Conservation (phyloP, 2,113 vertebrate genomes). For the Coturnix japonica region DNA sequence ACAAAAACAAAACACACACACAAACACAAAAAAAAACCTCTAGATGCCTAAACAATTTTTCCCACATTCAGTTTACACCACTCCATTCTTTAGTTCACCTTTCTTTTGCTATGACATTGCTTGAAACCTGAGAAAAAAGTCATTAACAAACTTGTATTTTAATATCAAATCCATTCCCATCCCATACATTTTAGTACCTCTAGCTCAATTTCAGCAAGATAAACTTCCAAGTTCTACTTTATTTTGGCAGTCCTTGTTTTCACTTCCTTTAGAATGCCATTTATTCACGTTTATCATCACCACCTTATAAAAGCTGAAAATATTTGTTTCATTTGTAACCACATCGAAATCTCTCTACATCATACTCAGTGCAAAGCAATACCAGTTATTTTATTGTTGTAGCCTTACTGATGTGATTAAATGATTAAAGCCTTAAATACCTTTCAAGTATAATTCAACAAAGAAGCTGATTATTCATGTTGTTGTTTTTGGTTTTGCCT, state of each 20-base stretch:
- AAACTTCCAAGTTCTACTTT: background rate
- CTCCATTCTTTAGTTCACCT: background rate
- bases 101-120: background rate
- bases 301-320: background rate
- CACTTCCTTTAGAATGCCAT: background rate
- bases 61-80: background rate
- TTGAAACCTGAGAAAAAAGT: background rate
- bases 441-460: background rate
- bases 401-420: background rate
- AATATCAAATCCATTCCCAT: background rate
- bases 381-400: background rate
- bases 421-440: no score
- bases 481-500: no score
- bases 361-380: background rate
- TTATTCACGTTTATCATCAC: background rate
- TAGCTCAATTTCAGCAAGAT: background rate
- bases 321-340: background rate
- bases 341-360: background rate
- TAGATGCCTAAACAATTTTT: background rate
- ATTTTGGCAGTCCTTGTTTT: background rate
- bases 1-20: no score
- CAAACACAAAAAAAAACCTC: background rate
- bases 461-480: background rate
- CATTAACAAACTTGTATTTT: background rate
- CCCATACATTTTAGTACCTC: background rate